Evolutionary conservation across 2,797 vertebrate genomes (phyloP).

Genomic region (Vultur gryphus): DNA sequence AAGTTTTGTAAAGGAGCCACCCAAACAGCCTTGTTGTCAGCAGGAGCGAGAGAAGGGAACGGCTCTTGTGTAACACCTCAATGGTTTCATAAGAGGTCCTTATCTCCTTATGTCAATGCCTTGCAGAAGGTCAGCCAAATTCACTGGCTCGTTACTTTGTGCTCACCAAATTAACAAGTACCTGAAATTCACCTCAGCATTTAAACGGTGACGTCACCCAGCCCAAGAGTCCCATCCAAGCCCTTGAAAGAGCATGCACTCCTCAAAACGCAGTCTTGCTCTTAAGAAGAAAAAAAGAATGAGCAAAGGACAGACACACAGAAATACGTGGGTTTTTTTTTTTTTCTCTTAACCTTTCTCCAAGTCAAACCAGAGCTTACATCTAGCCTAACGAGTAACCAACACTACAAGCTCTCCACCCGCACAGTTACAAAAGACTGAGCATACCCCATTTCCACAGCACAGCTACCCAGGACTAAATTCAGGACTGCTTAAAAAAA

Average conservation of each 20-base stretch:
- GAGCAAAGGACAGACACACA: background rate
- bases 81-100: background rate
- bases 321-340: fast-evolving
- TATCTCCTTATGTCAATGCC: background rate
- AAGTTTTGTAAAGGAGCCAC: background rate
- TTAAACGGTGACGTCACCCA: background rate
- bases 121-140: background rate
- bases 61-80: background rate
- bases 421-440: fast-evolving
- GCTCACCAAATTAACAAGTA: background rate
- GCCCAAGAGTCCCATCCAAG: background rate
- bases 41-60: background rate
- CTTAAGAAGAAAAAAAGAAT: background rate
- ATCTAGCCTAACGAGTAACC: background rate
- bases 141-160: background rate
- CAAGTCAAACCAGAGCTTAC: background rate
- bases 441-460: background rate
- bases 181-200: background rate
- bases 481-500: background rate
- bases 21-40: background rate
- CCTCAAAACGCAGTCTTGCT: fast-evolving
- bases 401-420: background rate
- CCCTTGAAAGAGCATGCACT: background rate
- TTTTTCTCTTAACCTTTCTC: background rate
- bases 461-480: background rate